Percentiles rank a stretch among this genome's conserved stretches.
These are phyloP conservation scores for Campoletis raptor DNA, from an alignment of 2,888 invertebrate species.

Conservation along the genomic window DNA sequence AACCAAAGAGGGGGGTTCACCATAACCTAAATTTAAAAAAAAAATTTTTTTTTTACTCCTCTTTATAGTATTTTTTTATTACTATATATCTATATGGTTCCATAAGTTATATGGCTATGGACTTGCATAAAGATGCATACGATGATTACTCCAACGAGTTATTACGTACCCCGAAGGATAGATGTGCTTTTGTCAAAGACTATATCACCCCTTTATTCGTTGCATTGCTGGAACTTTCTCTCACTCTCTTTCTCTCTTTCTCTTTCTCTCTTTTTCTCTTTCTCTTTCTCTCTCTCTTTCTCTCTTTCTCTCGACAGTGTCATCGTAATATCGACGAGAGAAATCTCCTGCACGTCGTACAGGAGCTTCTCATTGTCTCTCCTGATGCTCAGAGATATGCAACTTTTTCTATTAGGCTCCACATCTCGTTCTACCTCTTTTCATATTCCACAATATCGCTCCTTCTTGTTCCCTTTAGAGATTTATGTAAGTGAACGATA, in stretches of 20 bases:
- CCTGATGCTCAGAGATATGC: constrained; percentile 55
- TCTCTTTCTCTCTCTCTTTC: background rate
- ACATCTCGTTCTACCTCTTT: constrained; percentile 56
- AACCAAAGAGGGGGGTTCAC: background rate
- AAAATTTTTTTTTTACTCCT: background rate
- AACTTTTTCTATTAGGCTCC: constrained; percentile 58
- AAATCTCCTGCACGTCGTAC: constrained; percentile 55
- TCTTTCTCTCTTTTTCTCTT: background rate
- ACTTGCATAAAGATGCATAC: constrained; percentile 69
- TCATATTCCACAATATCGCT: constrained; percentile 53
- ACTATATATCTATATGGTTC: background rate
- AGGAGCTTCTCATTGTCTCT: constrained; percentile 61
- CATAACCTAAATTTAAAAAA: background rate
- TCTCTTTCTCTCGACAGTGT: constrained; percentile 8
- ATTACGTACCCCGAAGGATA: constrained; percentile 56
- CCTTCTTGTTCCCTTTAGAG: constrained; percentile 1
- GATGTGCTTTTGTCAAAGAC: constrained; percentile 64
- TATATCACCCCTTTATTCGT: constrained; percentile 53
- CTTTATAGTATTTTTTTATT: background rate
- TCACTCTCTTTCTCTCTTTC: background rate
- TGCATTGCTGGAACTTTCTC: constrained; percentile 21
- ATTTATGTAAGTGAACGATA: constrained; percentile 5
- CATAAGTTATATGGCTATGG: constrained; percentile 2
- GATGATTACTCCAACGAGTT: constrained; percentile 79
- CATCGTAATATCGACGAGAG: constrained; percentile 56